Conservation (phyloP, 2,797 vertebrate genomes). For the Ptychadena robeensis region DNA sequence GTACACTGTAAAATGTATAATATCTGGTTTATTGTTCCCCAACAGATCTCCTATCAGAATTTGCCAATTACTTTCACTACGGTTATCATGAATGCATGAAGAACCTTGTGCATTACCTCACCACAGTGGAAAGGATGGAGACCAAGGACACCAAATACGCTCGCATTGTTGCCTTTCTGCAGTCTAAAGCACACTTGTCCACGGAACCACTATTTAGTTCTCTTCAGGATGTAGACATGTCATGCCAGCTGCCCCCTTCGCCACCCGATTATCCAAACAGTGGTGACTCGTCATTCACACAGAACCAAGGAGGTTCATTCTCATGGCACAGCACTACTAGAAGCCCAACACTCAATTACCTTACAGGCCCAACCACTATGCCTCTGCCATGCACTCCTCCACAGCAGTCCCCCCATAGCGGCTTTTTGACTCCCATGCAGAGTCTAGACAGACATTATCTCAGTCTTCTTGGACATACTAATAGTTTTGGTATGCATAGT, state of each 20-base stretch:
- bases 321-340: conserved; percentile 83
- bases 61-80: conserved; percentile 98
- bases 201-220: conserved; percentile 85
- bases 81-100: conserved; percentile 99
- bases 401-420: conserved; percentile 83
- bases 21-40: conserved; percentile 47
- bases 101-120: conserved; percentile 96
- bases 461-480: conserved; percentile 89
- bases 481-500: conserved; percentile 85
- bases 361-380: conserved; percentile 73
- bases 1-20: background rate
- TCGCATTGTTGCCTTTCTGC: conserved; percentile 94
- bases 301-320: conserved; percentile 80
- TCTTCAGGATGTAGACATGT: conserved; percentile 85
- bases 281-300: conserved; percentile 80
- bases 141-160: conserved; percentile 97
- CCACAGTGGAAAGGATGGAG: conserved; percentile 93
- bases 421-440: conserved; percentile 87
- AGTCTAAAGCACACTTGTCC: conserved; percentile 89
- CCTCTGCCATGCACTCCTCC: conserved; percentile 78
- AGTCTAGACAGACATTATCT: conserved; percentile 92
- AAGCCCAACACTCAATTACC: conserved; percentile 83
- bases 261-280: conserved; percentile 82
- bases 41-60: conserved; percentile 92
- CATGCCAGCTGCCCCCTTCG: conserved; percentile 82